Conservation (phyloP, 1,140 invertebrate genomes). For the Phenacoccus solenopsis region DNA sequence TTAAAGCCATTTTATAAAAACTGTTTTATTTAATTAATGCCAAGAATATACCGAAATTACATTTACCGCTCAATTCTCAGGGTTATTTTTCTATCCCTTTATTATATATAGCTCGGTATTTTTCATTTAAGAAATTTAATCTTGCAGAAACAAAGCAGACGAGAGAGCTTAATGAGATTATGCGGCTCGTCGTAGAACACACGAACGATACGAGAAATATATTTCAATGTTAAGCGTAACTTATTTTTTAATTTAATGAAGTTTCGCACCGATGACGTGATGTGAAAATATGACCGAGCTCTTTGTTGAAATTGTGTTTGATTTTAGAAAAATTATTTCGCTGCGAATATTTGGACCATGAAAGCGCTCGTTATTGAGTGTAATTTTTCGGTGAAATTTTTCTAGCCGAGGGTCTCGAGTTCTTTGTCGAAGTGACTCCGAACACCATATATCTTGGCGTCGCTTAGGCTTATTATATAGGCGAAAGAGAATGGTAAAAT, state of each 20-base stretch:
- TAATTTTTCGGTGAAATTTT: background rate
- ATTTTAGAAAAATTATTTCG: background rate
- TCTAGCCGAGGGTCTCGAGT: background rate
- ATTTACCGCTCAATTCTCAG: background rate
- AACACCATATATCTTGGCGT: too few relatives aligned
- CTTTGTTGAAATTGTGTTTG: background rate
- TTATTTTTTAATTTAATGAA: background rate
- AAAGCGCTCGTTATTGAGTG: background rate
- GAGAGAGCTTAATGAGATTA: background rate
- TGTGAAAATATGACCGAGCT: background rate
- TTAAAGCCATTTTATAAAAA: background rate
- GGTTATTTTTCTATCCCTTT: background rate
- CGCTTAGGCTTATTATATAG: too few relatives aligned
- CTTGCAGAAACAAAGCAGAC: constrained; percentile 1
- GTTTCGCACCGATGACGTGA: background rate
- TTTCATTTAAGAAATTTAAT: constrained; percentile 4
- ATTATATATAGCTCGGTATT: background rate
- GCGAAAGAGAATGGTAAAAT: background rate
- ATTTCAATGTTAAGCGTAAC: background rate
- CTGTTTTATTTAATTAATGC: constrained; percentile 3
- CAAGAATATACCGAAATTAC: constrained; percentile 2
- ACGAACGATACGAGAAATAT: background rate
- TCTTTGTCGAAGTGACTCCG: background rate
- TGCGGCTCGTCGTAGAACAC: background rate
- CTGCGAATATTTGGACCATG: background rate